Percentiles rank a stretch among this genome's conserved stretches.
These are phyloP conservation scores for Melanostigma gelatinosum DNA, from an alignment of 2,113 vertebrate genomes.

Conservation along the genomic window DNA sequence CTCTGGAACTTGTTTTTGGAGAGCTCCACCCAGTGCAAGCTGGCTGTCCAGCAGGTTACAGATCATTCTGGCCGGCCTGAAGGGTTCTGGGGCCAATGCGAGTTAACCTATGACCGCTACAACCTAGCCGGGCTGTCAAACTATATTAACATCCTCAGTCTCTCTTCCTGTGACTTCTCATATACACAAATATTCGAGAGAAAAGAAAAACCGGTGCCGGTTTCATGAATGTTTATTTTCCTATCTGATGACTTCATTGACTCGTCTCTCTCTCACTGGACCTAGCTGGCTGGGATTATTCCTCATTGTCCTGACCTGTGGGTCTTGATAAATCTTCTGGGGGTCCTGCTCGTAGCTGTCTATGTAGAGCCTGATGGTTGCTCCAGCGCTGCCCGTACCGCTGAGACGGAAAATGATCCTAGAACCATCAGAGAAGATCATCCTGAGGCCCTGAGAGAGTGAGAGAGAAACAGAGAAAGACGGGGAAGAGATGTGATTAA, in stretches of 20 bases:
- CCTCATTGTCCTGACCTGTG: conserved; percentile 86
- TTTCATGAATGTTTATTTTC: conserved; percentile 19
- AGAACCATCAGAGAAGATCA: conserved; percentile 96
- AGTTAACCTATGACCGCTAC: conserved; percentile 8
- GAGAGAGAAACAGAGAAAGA: conserved; percentile 2
- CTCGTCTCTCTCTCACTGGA: conserved; percentile 21
- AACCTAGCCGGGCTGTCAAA: conserved; percentile 9
- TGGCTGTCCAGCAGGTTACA: neutral
- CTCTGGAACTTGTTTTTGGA: conserved; percentile 26
- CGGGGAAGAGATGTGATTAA: conserved; percentile 13
- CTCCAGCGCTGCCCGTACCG: conserved; percentile 95
- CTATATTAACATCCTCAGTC: neutral
- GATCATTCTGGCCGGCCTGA: conserved; percentile 14
- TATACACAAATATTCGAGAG: neutral
- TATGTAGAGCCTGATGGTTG: conserved; percentile 95
- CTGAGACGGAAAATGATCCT: conserved; percentile 97
- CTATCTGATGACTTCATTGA: conserved; percentile 38
- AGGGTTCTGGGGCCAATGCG: neutral
- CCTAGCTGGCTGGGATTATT: conserved; percentile 31
- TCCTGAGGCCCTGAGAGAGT: conserved; percentile 88
- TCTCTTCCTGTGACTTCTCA: neutral
- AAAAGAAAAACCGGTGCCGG: neutral
- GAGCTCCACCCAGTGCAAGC: conserved; percentile 31
- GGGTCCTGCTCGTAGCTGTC: conserved; percentile 97
- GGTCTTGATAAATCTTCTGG: conserved; percentile 91